A percentile compares a stretch with the other conserved stretches of the same genome.
These are phyloP conservation scores for Hypsopygia costalis DNA, from an alignment of 2,888 invertebrate genomes.

Conservation along the genomic window DNA sequence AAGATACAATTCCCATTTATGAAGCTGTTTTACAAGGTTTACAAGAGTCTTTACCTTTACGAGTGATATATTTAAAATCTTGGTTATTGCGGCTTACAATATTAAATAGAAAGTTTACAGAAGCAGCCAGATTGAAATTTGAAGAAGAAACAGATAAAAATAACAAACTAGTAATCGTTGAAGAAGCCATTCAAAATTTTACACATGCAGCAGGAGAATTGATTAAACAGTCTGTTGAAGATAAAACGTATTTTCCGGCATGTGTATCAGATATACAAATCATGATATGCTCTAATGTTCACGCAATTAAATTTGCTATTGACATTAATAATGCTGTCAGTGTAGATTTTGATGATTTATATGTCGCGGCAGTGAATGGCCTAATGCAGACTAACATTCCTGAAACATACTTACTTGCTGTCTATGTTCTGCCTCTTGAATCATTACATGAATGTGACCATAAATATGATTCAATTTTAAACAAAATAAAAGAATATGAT, in stretches of 20 bases:
- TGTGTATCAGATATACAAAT: neutral
- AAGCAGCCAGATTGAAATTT: slow-evolving; percentile 9
- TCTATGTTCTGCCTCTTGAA: slow-evolving; percentile 26
- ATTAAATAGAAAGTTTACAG: slow-evolving; percentile 19
- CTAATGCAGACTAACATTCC: slow-evolving; percentile 15
- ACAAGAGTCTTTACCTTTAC: slow-evolving; percentile 16
- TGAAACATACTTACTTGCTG: slow-evolving; percentile 27
- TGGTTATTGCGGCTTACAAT: slow-evolving; percentile 32
- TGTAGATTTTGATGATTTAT: slow-evolving; percentile 5
- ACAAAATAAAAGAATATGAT: slow-evolving; percentile 23
- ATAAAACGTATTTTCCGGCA: slow-evolving; percentile 13
- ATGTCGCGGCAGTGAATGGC: slow-evolving; percentile 10
- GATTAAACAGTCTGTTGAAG: slow-evolving; percentile 23
- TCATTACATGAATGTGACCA: slow-evolving; percentile 3
- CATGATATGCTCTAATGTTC: neutral
- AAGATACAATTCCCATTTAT: slow-evolving; percentile 23
- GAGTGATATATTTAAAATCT: slow-evolving; percentile 28
- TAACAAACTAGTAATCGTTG: neutral
- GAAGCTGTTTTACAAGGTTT: slow-evolving; percentile 24
- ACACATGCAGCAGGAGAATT: slow-evolving; percentile 26
- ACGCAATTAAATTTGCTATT: neutral
- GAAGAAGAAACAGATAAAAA: neutral
- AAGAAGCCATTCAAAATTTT: slow-evolving; percentile 19
- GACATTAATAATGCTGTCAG: neutral
- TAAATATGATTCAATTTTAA: slow-evolving; percentile 20